Evolutionary conservation across 2,797 vertebrate genomes (phyloP), one percentile per base, ranked within the genome.

Genomic region (Cossypha dichroa): DNA sequence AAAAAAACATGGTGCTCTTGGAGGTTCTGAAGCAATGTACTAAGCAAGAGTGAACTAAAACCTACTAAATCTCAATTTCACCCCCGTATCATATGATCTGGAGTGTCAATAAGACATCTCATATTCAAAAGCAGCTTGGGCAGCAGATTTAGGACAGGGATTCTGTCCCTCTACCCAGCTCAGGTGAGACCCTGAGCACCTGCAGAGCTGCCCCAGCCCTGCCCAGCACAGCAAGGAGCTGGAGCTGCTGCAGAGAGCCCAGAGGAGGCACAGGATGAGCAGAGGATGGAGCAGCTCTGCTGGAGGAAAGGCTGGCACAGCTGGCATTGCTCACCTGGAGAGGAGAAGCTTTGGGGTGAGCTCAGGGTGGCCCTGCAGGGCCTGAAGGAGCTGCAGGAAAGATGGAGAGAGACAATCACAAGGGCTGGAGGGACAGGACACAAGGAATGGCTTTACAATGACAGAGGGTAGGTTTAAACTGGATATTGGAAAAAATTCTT

Each of bases 291-390:
- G 67, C 59, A 73, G 67, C 75, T 73, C 16, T 74, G 26, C 51
- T 74, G 43, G 1, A 73, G 38, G 12, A 72, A 72, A 72, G 51
- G 66, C 58, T 70, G 66, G 0, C 4, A 56, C 2, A 64, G 9
- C 8, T 79, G 75, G 7, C 0, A 49, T 13, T 2, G n/a, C 2
- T 58, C 45, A 58, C 43, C 17, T 28, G 70, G 0, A 58, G 0
- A 58, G 5, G 43, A 49, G 21, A 58, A 43, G 31, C 31, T 22
- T 41, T 74, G 60, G 60, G 34, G 0, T 41, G 69, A 34, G 1
- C 36, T 26, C 17, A 22, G 0, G 0, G 36, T 1, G 5, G 51
- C 36, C 14, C 21, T 66, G 2, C 34, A 74, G 51, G 1, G 21
- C 14, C 9, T 49, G 58, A 20, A 46, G 20, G 19, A 46, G 18